Evolutionary conservation across 1,140 invertebrate species (phyloP), one percentile per base, ranked within the genome.

Genomic region (Bradysia coprophila): DNA sequence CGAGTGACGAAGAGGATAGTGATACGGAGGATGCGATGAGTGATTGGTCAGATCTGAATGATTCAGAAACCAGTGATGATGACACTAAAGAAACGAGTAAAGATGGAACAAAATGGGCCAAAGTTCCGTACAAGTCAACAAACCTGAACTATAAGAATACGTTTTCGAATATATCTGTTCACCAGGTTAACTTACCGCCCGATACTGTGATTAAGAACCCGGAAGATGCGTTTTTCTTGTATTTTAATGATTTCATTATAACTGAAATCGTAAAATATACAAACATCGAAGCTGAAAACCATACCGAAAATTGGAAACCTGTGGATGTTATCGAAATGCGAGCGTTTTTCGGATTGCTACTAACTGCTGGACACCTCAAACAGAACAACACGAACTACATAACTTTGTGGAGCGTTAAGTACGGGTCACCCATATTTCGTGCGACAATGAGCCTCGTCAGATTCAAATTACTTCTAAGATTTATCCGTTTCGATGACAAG

Each of bases 401-500:
- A 36, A 36, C 18, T 6, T 16, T 36, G 4, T 42, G 41, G 41
- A 28, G 34, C 20, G 9, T 16, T 8, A 20, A 20, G 15, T 33
- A 23, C 23, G 41, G 41, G 11, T 6, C 15, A 19, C 24, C 24
- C 6, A 33, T 42, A 19, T 42, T 42, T 33, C 15, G 31, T 32
- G 41, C 41, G 13, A 40, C 37, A 21, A 43, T 48, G 43, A 16
- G 16, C 6, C 5, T 36, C 5, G 18, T 5, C 8, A 9, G 33
- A 5, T 36, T 36, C 33, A 36, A 11, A 16, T 5, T n/a, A 16
- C 5, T 36, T 9, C 33, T 36, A 9, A 21, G 47, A n/a, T 38
- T 41, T 41, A 20, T 50, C 19, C 41, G 48, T 18, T 53, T 53
- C 43, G 50, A 55, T 42, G 44, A 53, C 42, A 49, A 48, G 20